phyloP scores from a whole-genome alignment of 2,888 invertebrate genomes.

The Lasioglossum vierecki region DNA sequence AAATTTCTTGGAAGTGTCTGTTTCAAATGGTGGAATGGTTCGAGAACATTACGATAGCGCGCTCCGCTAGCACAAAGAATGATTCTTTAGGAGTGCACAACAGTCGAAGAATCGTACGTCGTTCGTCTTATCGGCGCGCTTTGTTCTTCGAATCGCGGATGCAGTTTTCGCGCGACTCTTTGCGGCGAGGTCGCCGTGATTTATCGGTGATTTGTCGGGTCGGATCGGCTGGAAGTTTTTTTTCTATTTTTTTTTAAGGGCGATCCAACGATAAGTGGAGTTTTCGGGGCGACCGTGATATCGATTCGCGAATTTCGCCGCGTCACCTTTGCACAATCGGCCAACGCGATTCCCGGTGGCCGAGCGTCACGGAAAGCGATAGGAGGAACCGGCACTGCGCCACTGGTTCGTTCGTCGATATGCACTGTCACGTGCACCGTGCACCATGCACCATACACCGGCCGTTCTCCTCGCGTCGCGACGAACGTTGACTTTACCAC shows the following conservation, averaged over 20 bases:
- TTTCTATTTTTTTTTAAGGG: slow-evolving; percentile 36
- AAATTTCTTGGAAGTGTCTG: neutral
- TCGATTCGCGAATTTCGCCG: slow-evolving; percentile 31
- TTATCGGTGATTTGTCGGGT: slow-evolving; percentile 38
- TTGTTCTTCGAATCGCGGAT: slow-evolving; percentile 9
- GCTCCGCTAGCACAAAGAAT: neutral
- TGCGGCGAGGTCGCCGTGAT: neutral
- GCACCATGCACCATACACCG: neutral
- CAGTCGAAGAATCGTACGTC: neutral
- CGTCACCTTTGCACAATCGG: slow-evolving; percentile 45
- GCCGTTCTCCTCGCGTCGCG: slow-evolving; percentile 17
- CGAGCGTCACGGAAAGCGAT: slow-evolving; percentile 56
- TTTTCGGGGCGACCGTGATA: slow-evolving; percentile 16
- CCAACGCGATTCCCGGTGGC: slow-evolving; percentile 25
- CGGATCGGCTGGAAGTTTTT: slow-evolving; percentile 17
- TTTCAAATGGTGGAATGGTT: neutral
- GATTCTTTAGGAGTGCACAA: neutral
- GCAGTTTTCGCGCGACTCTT: neutral
- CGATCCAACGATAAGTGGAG: slow-evolving; percentile 32
- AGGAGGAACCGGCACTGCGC: slow-evolving; percentile 71
- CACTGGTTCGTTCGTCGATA: slow-evolving; percentile 54
- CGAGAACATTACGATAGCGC: neutral
- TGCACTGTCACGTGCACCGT: slow-evolving; percentile 57
- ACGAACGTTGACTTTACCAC: slow-evolving; percentile 69
- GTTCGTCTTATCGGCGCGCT: neutral